A percentile compares a stretch with the other conserved stretches of the same genome.
Conservation (phyloP, 2,888 invertebrate genomes). For the Odontocerum albicorne region DNA sequence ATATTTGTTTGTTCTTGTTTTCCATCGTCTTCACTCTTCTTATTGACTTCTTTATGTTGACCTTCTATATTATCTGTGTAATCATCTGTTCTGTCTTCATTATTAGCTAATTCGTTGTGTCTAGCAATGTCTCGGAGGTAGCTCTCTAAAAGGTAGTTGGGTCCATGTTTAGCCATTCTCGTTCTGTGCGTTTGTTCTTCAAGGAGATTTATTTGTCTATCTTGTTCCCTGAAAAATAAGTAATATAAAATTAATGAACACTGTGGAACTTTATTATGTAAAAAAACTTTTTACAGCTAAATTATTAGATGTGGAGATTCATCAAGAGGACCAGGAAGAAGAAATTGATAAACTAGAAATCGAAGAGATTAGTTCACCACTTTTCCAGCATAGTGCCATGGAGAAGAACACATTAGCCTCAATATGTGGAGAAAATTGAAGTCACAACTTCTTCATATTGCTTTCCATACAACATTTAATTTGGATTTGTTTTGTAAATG, state of each 20-base stretch:
- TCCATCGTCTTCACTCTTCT: too few species aligned
- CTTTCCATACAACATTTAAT: too few species aligned
- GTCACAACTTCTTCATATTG: too few species aligned
- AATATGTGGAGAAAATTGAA: too few species aligned
- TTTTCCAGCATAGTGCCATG: too few species aligned
- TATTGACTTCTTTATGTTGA: constrained; percentile 24
- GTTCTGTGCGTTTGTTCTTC: constrained; percentile 77
- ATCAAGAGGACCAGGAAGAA: neutral
- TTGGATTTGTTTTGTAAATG: too few species aligned
- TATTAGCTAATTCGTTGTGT: constrained; percentile 18
- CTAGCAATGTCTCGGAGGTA: constrained; percentile 57
- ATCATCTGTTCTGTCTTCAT: constrained; percentile 48
- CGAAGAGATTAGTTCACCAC: constrained; percentile 34
- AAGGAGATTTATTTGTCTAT: constrained; percentile 75
- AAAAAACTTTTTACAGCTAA: neutral
- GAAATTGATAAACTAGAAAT: neutral
- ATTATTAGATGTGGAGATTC: neutral
- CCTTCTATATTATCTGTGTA: constrained; percentile 40
- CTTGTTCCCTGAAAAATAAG: constrained; percentile 62
- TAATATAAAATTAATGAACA: neutral
- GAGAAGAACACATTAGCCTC: too few species aligned
- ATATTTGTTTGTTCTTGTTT: constrained; percentile 26
- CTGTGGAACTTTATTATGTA: neutral
- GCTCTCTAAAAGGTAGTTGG: constrained; percentile 77
- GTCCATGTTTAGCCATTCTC: constrained; percentile 73